These are phyloP conservation scores for Microcebus murinus DNA, from an alignment of 2,113 vertebrate genomes.

Conservation along the genomic window DNA sequence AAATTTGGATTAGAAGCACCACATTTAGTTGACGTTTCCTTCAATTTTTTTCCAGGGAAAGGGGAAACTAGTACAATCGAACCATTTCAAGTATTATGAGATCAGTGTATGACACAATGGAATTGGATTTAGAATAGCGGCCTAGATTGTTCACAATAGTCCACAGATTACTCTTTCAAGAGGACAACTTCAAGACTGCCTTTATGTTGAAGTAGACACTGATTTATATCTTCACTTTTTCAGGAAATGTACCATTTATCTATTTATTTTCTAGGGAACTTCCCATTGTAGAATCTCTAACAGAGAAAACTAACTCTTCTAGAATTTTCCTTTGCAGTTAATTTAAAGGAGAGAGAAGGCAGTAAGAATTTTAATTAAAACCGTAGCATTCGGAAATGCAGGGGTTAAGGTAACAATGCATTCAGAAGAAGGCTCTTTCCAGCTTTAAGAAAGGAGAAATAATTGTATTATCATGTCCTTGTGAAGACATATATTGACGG, in stretches of 20 bases:
- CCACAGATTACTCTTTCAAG: neutral
- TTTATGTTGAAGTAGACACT: neutral
- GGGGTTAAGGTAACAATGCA: neutral
- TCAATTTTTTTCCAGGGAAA: neutral
- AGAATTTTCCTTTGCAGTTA: neutral
- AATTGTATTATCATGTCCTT: neutral
- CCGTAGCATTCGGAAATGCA: neutral
- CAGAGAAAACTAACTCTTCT: neutral
- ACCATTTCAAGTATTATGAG: neutral
- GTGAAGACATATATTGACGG: neutral
- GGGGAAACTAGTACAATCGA: neutral
- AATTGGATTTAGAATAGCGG: neutral
- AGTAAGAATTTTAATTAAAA: neutral
- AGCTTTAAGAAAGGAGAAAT: neutral
- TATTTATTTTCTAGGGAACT: neutral
- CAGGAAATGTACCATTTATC: neutral
- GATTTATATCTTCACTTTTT: slow-evolving; percentile 40
- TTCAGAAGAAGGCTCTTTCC: neutral
- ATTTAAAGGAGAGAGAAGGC: neutral
- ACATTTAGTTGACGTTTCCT: neutral
- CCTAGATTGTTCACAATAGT: neutral
- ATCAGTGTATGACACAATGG: neutral
- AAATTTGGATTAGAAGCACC: neutral
- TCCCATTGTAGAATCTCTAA: neutral
- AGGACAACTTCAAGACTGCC: neutral